Percentiles rank a stretch among this genome's conserved stretches.
Evolutionary conservation across 1,140 invertebrate genomes (phyloP).

Genomic region (Scylla paramamosain): DNA sequence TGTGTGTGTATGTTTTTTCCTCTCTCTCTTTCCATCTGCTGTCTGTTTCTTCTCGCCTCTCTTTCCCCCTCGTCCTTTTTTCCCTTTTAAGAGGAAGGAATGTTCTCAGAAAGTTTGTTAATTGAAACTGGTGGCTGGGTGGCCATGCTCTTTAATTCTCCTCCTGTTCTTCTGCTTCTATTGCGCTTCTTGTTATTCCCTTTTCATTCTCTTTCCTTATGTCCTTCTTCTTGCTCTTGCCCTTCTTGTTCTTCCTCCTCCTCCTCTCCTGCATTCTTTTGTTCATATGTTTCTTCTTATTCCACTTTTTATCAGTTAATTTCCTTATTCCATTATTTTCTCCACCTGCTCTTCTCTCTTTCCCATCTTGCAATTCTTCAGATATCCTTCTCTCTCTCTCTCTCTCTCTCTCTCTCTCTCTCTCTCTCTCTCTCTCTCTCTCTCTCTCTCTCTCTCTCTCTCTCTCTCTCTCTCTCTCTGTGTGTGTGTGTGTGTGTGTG

Average conservation of each 20-base stretch:
- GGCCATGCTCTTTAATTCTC: background rate
- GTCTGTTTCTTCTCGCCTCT: background rate
- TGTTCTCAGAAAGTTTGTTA: conserved; percentile 62
- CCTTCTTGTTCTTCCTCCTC: background rate
- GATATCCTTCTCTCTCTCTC: no score
- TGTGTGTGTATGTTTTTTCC: background rate
- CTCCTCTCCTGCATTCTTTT: background rate
- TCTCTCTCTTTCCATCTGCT: background rate
- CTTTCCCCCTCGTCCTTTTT: conserved; percentile 21
- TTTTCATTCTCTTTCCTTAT: background rate
- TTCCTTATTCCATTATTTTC: background rate
- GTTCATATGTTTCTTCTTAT: background rate
- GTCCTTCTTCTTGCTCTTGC: no score
- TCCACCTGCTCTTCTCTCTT: background rate
- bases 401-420: no score
- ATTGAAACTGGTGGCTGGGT: conserved; percentile 59
- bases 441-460: no score
- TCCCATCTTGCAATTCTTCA: background rate
- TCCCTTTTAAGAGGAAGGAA: conserved; percentile 45
- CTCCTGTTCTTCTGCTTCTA: background rate
- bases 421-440: no score
- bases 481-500: no score
- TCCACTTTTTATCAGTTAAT: background rate
- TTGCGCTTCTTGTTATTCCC: background rate
- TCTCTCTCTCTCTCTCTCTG: no score